Evolutionary conservation across 92 coral and sea anemone species (phyloP), one percentile per base, ranked within the genome.

Genomic region (Epizoanthus stellaris): DNA sequence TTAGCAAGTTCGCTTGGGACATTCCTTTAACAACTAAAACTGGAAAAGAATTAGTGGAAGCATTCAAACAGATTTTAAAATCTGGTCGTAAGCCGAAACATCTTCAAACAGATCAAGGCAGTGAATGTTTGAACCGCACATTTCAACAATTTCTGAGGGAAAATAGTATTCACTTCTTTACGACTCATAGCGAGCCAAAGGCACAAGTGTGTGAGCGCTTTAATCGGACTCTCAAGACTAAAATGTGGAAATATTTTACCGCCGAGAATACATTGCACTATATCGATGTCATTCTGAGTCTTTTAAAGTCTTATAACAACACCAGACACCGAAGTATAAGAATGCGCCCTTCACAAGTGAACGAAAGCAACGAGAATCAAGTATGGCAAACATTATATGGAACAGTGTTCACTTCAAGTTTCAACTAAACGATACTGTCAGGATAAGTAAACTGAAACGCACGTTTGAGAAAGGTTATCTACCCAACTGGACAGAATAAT

Each of bases 401-500:
- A 80, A 70, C 58, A 81, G 81, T 43, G 86, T 80, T 3, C 75
- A 25, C 4, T 82, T 68, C 57, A 70, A 65, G 1, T 88, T 62
- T 43, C 49, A 71, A 60, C 19, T 57, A 23, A 87, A 85, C 15
- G 91, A 88, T 20, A 47, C 42, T 67, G 91, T 82, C 0, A 71
- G 85, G 54, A 83, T 89, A 52, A 53, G 74, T 17, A 85, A 89
- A 42, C 84, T 77, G 6, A 16, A 87, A 64, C 63, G 70, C 69
- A 73, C 82, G 9, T 87, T 77, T 68, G 89, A 87, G 53, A 74
- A 30, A 30, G 34, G 34, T 30, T 30, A 30, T 30, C 34, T 30
- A 30, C 1, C 34, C 1, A 80, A 89, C 20, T 87, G 85, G 73
- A 84, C 89, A 0, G 87, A 88, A 68, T 87, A 91, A 84, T 73